Percentiles rank a stretch among this genome's conserved stretches.
Evolutionary conservation across 1,140 invertebrate genomes (phyloP).

Genomic region (Dendrolimus punctatus): DNA sequence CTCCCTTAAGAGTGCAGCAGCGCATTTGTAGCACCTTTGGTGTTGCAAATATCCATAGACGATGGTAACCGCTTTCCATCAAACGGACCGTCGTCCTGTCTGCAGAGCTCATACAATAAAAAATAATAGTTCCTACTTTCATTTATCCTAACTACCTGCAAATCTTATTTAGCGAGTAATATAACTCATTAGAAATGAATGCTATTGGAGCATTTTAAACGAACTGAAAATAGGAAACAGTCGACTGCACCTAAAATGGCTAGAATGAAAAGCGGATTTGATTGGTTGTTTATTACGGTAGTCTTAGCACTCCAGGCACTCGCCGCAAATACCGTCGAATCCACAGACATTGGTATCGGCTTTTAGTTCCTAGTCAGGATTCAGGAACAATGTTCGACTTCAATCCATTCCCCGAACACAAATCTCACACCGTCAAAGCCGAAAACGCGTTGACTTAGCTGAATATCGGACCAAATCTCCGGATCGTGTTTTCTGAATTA

Average conservation of each 20-base stretch:
- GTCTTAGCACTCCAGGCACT: constrained; percentile 13
- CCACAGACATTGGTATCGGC: constrained; percentile 14
- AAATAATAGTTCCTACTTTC: background rate
- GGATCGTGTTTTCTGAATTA: constrained; percentile 44
- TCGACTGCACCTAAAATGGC: background rate
- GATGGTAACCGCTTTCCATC: no score
- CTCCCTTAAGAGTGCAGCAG: no score
- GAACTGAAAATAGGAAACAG: background rate
- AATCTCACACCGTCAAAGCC: constrained; percentile 30
- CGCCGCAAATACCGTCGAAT: constrained; percentile 16
- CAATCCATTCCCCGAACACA: constrained; percentile 44
- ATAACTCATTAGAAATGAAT: background rate
- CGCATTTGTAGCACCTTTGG: no score
- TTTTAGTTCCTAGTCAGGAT: constrained; percentile 23
- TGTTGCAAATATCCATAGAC: no score
- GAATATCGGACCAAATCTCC: constrained; percentile 31
- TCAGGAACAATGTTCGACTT: constrained; percentile 32
- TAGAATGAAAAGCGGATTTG: constrained; percentile 6
- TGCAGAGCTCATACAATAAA: no score
- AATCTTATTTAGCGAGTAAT: background rate
- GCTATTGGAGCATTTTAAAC: background rate
- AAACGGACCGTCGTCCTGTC: no score
- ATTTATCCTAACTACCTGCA: background rate
- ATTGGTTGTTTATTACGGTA: constrained; percentile 19
- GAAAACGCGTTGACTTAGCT: constrained; percentile 23